Base-by-base conservation (phyloP, 2,797 vertebrate species). In the Echiichthys vipera region DNA sequence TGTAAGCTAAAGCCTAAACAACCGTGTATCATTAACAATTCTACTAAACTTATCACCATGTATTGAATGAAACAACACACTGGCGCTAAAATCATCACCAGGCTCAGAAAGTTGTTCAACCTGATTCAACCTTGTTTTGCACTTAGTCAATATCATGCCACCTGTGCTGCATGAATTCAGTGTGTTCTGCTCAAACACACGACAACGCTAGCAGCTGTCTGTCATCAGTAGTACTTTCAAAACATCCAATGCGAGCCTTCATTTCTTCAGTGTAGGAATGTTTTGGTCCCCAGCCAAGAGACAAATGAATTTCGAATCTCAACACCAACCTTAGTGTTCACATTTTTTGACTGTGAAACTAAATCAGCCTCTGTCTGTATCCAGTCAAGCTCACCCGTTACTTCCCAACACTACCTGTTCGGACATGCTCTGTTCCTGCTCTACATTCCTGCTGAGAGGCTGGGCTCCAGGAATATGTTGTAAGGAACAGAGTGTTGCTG, bases 381-480 rank as follows among this genome's bases (percentile, higher is more conserved):
- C 22, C 53, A 54, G 32, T 43, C 25, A 13, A 14, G 34, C 54
- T 67, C 43, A 29, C 30, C 39, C 27, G 34, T 45, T 58, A 49
- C 69, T 65, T 39, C 58, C 55, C 7, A 55, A 43, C 71, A 12
- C 34, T 50, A 62, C 86, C 40, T 84, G 90, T 84, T 55, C 0
- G 45, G 84, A 36, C 92, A 85, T 34, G 92, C 84, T 87, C 54
- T 55, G 63, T 73, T 65, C 24, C 75, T 59, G 74, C 57, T 5
- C 1, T 30, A 32, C 86, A 90, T 92, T 92, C 89, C 85, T 85
- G 69, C 61, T 59, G 66, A 27, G 74, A 82, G 66, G 62, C 56
- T 51, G 51, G 25, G 62, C 77, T 79, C 24, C 51, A 36, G 39
- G 62, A 55, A 18, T 27, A 53, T 47, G 74, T 51, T 67, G 59